Percentiles rank a stretch among this genome's conserved stretches.
These are phyloP conservation scores for Myotis daubentonii DNA, from an alignment of 2,797 vertebrate genomes.

Conservation along the genomic window DNA sequence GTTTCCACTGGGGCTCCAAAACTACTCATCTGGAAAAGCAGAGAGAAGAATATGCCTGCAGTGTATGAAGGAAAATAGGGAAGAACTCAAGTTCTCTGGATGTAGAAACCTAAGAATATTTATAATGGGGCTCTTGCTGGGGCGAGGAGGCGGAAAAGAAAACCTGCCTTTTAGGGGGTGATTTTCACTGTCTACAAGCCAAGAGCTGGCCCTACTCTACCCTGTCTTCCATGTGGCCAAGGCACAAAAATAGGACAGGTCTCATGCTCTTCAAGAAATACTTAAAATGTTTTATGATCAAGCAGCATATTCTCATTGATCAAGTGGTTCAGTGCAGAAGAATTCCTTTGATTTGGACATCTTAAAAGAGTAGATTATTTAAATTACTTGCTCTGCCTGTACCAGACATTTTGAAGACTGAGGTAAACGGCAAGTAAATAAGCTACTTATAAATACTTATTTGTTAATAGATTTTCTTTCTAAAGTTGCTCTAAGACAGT, in stretches of 20 bases:
- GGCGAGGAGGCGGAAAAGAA: not conserved
- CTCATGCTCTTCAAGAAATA: not conserved
- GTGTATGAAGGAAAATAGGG: not conserved
- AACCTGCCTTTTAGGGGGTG: not conserved
- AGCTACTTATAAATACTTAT: not conserved
- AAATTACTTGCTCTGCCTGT: not conserved
- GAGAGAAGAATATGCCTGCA: not conserved
- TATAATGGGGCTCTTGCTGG: not conserved
- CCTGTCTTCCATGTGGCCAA: not conserved
- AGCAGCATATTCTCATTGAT: not conserved
- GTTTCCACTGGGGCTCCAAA: constrained; percentile 27
- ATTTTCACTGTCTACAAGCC: not conserved
- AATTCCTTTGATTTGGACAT: not conserved
- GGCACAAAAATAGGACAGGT: not conserved
- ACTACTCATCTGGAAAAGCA: constrained; percentile 21
- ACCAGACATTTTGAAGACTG: constrained; percentile 4
- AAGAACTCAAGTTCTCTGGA: not conserved
- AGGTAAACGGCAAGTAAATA: constrained; percentile 45
- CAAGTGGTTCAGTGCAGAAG: not conserved
- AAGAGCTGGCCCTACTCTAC: not conserved
- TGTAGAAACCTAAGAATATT: not conserved
- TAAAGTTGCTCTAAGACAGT: not conserved
- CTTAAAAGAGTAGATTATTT: not conserved
- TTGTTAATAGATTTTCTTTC: not conserved
- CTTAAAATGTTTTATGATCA: constrained; percentile 21